Percentiles rank a stretch among this genome's conserved stretches.
Conservation (phyloP, 2,797 vertebrate genomes). For the Squalus acanthias region DNA sequence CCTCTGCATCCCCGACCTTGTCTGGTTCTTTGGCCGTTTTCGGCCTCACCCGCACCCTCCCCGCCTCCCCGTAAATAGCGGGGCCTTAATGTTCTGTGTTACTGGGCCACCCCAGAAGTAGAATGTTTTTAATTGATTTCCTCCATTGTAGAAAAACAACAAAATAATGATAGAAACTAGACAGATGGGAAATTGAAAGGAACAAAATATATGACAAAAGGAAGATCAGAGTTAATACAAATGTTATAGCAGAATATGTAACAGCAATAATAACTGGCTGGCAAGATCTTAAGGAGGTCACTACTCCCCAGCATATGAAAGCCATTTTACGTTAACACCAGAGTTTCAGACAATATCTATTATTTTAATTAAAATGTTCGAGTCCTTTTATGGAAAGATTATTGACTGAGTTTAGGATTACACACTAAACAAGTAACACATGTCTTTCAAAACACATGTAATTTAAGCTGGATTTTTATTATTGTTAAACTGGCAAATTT, state of each 20-base stretch:
- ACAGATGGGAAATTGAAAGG: background rate
- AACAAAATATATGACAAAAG: background rate
- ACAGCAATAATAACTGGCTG: background rate
- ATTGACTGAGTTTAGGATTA: conserved; percentile 19
- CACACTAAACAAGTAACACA: conserved; percentile 26
- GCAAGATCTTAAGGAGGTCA: background rate
- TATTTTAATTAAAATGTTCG: conserved; percentile 20
- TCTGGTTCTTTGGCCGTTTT: background rate
- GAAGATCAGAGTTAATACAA: background rate
- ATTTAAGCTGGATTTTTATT: conserved; percentile 17
- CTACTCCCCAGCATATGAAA: conserved; percentile 14
- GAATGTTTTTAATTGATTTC: background rate
- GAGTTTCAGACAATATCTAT: conserved; percentile 22
- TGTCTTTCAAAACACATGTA: conserved; percentile 17
- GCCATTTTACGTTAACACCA: conserved; percentile 1
- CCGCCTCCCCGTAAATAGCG: background rate
- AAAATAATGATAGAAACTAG: background rate
- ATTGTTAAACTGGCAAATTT: conserved; percentile 18
- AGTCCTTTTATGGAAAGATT: conserved; percentile 22
- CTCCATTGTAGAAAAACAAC: background rate
- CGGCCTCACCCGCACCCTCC: background rate
- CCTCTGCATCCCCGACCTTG: background rate
- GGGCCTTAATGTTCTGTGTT: background rate
- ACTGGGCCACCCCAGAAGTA: background rate
- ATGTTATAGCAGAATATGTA: background rate